Percentiles rank a stretch among this genome's conserved stretches.
Conservation (phyloP, 2,797 vertebrate species). For the Cyclura pinguis region DNA sequence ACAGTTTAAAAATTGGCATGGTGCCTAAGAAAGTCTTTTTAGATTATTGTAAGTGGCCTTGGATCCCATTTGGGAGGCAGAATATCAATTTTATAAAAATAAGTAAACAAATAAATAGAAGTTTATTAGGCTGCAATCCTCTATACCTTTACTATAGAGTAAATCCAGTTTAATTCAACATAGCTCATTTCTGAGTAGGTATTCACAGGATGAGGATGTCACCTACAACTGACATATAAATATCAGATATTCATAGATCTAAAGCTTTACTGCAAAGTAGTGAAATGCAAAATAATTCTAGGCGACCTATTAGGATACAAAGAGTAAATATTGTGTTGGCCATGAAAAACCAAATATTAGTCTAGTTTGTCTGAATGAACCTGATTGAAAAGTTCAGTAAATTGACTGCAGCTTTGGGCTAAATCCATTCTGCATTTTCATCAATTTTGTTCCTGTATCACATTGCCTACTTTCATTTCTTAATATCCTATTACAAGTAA, state of each 20-base stretch:
- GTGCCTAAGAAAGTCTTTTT: too few relatives aligned
- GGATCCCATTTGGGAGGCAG: too few relatives aligned
- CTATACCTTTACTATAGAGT: too few relatives aligned
- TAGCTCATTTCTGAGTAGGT: background rate
- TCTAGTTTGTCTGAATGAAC: slow-evolving; percentile 3
- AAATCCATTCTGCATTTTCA: slow-evolving; percentile 2
- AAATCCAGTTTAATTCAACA: background rate
- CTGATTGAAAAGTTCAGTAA: background rate
- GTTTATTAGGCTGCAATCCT: background rate
- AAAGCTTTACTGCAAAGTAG: background rate
- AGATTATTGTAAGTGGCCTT: too few relatives aligned
- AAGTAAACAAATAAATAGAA: background rate
- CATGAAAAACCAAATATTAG: background rate
- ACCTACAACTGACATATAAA: background rate
- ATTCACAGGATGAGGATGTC: background rate
- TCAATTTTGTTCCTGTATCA: background rate
- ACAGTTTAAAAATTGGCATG: background rate
- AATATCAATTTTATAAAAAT: too few relatives aligned
- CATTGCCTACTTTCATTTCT: slow-evolving; percentile 3
- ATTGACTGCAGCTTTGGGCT: slow-evolving; percentile 9
- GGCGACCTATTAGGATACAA: background rate
- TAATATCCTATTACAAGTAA: slow-evolving; percentile 20
- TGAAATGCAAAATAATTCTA: background rate
- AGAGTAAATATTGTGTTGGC: background rate
- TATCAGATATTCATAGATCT: slow-evolving; percentile 2